Evolutionary conservation across 2,113 vertebrate species (phyloP).

Genomic region (Talpa occidentalis): DNA sequence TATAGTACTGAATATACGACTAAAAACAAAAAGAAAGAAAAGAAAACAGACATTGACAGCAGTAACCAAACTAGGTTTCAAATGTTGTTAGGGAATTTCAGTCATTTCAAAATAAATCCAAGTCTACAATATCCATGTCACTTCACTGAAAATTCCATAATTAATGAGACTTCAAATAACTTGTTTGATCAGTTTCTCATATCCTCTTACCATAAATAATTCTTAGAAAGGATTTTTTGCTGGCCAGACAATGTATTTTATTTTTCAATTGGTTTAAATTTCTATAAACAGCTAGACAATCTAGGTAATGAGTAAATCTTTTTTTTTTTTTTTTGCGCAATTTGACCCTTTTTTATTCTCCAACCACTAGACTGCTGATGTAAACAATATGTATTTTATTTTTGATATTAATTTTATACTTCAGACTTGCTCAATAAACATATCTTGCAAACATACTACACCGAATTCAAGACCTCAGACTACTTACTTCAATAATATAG

Average conservation of each 20-base stretch:
- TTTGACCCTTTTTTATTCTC: neutral
- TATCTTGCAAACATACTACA: neutral
- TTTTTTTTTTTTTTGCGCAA: neutral
- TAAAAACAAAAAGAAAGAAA: neutral
- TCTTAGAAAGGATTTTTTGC: constrained; percentile 50
- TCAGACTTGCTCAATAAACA: neutral
- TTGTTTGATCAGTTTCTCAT: constrained; percentile 43
- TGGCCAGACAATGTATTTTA: neutral
- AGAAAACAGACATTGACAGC: neutral
- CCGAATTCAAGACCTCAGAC: neutral
- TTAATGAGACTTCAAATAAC: constrained; percentile 54
- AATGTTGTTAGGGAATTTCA: constrained; percentile 54
- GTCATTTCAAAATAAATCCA: constrained; percentile 72
- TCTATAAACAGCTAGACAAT: constrained; percentile 48
- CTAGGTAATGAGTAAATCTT: constrained; percentile 11
- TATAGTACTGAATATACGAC: constrained; percentile 50
- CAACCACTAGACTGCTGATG: neutral
- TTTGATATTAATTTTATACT: constrained; percentile 13
- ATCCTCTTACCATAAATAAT: constrained; percentile 20
- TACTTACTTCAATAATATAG: constrained; percentile 11
- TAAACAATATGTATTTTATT: constrained; percentile 16
- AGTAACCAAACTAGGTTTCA: constrained; percentile 50
- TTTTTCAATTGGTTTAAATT: constrained; percentile 58
- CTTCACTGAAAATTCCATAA: constrained; percentile 8
- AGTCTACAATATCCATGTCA: neutral